Evolutionary conservation across 1,140 invertebrate genomes (phyloP).

Genomic region (Harpegnathos saltator): DNA sequence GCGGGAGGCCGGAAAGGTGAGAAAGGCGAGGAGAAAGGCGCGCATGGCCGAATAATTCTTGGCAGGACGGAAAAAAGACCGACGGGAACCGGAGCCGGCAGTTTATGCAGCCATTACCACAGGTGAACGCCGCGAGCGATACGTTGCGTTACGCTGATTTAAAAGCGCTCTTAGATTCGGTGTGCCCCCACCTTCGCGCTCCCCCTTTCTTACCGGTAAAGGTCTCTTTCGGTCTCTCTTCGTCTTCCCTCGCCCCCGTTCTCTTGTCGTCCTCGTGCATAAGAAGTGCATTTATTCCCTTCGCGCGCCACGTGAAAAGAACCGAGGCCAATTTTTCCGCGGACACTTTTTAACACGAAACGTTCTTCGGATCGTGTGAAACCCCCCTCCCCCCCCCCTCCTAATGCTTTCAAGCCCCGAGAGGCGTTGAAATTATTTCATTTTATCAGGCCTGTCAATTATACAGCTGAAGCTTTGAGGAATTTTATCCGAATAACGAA

Average conservation of each 20-base stretch:
- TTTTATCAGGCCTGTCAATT: too few species aligned
- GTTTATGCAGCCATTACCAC: slow-evolving; percentile 75
- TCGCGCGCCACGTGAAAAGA: slow-evolving; percentile 37
- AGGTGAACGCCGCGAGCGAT: slow-evolving; percentile 75
- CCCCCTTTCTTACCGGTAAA: slow-evolving; percentile 22
- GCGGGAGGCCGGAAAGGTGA: slow-evolving; percentile 28
- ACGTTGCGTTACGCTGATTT: slow-evolving; percentile 72
- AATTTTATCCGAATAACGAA: too few species aligned
- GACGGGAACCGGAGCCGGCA: slow-evolving; percentile 66
- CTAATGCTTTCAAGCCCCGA: too few species aligned
- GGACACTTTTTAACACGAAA: slow-evolving; percentile 20
- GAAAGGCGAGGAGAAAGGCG: slow-evolving; percentile 52
- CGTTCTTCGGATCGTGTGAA: not conserved
- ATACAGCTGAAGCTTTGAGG: too few species aligned
- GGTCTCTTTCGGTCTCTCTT: slow-evolving; percentile 19
- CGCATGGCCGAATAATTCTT: slow-evolving; percentile 61
- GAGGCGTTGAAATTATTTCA: too few species aligned
- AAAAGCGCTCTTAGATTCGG: slow-evolving; percentile 73
- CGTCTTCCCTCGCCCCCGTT: slow-evolving; percentile 40
- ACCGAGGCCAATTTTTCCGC: slow-evolving; percentile 30
- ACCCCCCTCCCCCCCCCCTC: too few species aligned
- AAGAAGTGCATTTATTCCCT: slow-evolving; percentile 39
- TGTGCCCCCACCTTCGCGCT: slow-evolving; percentile 39
- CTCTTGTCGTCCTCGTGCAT: slow-evolving; percentile 8
- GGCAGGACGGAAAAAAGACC: slow-evolving; percentile 67